Evolutionary conservation across 2,888 invertebrate genomes (phyloP), one percentile per base, ranked within the genome.

Genomic region (Lacanobia wlatinum): DNA sequence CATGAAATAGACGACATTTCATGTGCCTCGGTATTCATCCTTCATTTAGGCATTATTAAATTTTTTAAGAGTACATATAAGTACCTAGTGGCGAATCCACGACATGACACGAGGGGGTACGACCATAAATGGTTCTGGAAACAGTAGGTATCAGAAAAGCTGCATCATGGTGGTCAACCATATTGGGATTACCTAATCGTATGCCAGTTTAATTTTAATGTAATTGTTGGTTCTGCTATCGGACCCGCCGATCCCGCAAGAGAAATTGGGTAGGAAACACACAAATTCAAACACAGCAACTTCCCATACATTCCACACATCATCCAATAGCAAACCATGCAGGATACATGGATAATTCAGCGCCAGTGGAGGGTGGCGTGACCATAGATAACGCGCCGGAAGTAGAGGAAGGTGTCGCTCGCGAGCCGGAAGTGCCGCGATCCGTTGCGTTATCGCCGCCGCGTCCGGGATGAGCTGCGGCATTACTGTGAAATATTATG

Each of bases 351-450:
- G 75, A 80, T 82, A 83, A 84, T 87, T 84, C 77, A 82, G 67
- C 73, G 70, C 72, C 76, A 79, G 67, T 72, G 67, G 78, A 80
- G 84, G 84, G 78, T 82, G 76, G 72, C 76, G 80, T 74, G 80
- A 78, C 83, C 87, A 81, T 86, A 89, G 88, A 89, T 90, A 90
- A 84, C 85, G 73, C 40, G 71, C 80, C 86, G 91, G 90, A 90
- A 84, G 87, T 84, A 85, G 87, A 85, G 88, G 89, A 88, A 91
- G 89, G 89, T 89, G 90, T 88, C 88, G 87, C 86, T 78, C 72
- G 84, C 85, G 78, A 78, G 73, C 87, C 89, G 91, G 92, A 90
- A 73, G 87, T 77, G 80, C 71, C 75, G 70, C 85, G 87, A 86
- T 87, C 87, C 87, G 85, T 74, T 88, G 88, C 89, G 88, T 88